Conservation (phyloP, 2,888 invertebrate genomes). For the Choristoneura rosaceana region DNA sequence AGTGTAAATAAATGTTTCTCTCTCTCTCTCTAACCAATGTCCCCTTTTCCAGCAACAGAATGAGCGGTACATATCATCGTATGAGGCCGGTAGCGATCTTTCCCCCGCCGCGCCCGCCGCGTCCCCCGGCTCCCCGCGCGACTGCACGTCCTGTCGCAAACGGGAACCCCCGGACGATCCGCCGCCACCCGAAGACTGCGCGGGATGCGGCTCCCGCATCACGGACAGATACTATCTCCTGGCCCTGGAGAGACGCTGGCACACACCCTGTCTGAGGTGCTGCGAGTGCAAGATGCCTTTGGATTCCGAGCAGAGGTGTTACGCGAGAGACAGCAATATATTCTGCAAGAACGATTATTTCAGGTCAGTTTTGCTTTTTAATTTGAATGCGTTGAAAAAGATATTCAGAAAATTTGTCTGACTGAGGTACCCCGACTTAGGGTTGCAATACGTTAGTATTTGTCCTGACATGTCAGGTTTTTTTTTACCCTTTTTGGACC, state of each 20-base stretch:
- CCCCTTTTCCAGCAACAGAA: constrained; percentile 88
- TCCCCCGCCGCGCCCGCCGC: constrained; percentile 90
- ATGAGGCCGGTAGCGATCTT: constrained; percentile 90
- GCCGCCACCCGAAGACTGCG: constrained; percentile 87
- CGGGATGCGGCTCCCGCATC: constrained; percentile 95
- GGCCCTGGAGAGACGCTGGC: constrained; percentile 97
- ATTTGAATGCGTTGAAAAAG: too few species aligned
- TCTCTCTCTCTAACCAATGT: too few species aligned
- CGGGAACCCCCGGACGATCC: constrained; percentile 82
- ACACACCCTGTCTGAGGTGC: constrained; percentile 95
- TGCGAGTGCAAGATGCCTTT: constrained; percentile 95
- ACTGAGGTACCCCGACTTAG: too few species aligned
- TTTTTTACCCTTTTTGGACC: too few species aligned
- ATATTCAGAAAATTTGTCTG: too few species aligned
- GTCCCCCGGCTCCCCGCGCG: constrained; percentile 86
- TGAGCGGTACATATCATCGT: constrained; percentile 88
- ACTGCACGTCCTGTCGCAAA: constrained; percentile 86
- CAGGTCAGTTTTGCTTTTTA: constrained; percentile 88
- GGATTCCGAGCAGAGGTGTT: constrained; percentile 96
- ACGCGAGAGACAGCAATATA: constrained; percentile 96
- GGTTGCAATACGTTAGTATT: too few species aligned
- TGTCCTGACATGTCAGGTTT: too few species aligned
- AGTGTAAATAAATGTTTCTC: too few species aligned
- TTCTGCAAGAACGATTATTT: constrained; percentile 99
- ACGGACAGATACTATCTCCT: constrained; percentile 95